phyloP scores from a whole-genome alignment of 1,140 invertebrate genomes.

The Magallana gigas region DNA sequence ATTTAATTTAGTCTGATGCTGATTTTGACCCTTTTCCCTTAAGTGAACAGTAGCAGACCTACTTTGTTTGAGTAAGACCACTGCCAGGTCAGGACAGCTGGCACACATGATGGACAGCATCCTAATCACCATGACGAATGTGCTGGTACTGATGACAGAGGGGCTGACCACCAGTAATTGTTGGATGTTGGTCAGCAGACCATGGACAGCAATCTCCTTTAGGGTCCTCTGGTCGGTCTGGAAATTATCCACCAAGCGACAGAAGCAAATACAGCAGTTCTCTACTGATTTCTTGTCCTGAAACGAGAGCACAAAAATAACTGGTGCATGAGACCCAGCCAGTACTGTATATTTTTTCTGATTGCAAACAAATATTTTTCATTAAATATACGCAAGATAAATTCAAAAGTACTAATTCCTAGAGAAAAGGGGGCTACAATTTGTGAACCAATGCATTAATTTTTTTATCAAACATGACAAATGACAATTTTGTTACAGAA shows the following conservation, averaged over 20 bases:
- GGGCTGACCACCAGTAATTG: conserved; percentile 91
- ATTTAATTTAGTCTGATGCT: too few species aligned
- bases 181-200: conserved; percentile 90
- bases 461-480: too few species aligned
- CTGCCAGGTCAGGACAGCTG: conserved; percentile 94
- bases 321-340: neutral
- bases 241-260: conserved; percentile 96
- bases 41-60: conserved; percentile 58
- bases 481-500: too few species aligned
- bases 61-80: conserved; percentile 92
- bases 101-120: conserved; percentile 97
- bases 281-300: conserved; percentile 98
- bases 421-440: too few species aligned
- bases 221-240: conserved; percentile 93
- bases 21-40: too few species aligned
- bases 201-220: conserved; percentile 96
- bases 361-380: too few species aligned
- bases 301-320: conserved; percentile 54
- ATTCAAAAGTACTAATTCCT: too few species aligned
- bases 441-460: too few species aligned
- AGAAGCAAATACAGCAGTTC: conserved; percentile 97
- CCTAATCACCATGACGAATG: conserved; percentile 96
- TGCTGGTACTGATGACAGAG: conserved; percentile 93
- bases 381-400: too few species aligned
- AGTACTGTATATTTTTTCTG: too few species aligned